Base-by-base conservation (phyloP, 2,113 vertebrate species). In the Patagioenas fasciata region DNA sequence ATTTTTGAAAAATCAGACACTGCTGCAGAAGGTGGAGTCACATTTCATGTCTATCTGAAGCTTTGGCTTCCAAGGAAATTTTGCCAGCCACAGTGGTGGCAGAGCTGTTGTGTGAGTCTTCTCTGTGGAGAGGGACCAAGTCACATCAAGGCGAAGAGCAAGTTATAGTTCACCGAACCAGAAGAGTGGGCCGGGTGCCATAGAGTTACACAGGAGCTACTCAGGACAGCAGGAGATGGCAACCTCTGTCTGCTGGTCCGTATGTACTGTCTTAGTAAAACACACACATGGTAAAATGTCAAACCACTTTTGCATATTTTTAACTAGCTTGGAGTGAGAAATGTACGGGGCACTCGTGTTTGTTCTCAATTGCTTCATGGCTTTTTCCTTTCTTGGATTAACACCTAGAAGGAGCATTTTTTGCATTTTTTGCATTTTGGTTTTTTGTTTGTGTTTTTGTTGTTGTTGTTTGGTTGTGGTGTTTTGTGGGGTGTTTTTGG, bases 21-120 rank as follows among this genome's bases (percentile, higher is more conserved):
- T 16, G 3, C 3, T 61, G 32, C n/a, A 66, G 72, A 62, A 85
- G 34, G 32, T n/a, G 73, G 62, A 53, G n/a, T 28, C 42, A 66
- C 54, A 19, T 89, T 44, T 65, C 5, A 1, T 1, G 3, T 50
- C 40, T 1, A 0, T 24, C 23, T 78, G n/a, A 93, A 82, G 15
- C 29, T 88, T 75, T 87, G 79, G 13, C 64, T 65, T 82, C 88
- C n/a, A 16, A 54, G 62, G 42, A 58, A 50, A 25, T 92, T 54
- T 72, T n/a, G 25, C n/a, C 71, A 54, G 40, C 23, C 34, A 5
- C 11, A 12, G 67, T 23, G 54, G 26, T 72, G 48, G 31, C 54
- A 34, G 42, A 80, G 47, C 31, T 54, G 42, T 66, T 53, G 7
- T 56, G 26, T 3, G 26, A 40, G 28, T 67, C 21, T 75, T 12